Evolutionary conservation across 2,797 vertebrate genomes (phyloP), one percentile per base, ranked within the genome.

Genomic region (Arnoldichthys spilopterus): DNA sequence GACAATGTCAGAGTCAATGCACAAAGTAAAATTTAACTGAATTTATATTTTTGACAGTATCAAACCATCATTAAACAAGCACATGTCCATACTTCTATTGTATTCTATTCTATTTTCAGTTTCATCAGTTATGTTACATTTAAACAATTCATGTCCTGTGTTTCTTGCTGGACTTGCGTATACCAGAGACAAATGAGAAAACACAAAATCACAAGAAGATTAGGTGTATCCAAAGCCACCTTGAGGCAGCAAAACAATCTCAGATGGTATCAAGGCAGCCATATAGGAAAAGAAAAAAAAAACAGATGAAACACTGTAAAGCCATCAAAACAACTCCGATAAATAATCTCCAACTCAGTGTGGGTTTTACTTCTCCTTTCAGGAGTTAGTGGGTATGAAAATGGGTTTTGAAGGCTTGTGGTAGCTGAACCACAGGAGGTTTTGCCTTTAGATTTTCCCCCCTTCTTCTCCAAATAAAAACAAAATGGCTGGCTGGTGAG

Each of bases 401-500:
- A 51, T 51, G 28, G 28, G 37, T 66, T 72, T 6, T 81, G 69
- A 51, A 66, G 37, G 66, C 53, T 76, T 8, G 18, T 13, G 24
- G 28, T 30, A 69, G 47, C 67, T 22, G 8, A 70, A 54, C 47
- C n/a, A 9, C 67, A 56, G 47, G 59, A 72, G 59, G 49, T 40
- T 11, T 72, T 49, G 26, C 58, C 78, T 71, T 9, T 54, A 76
- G 66, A 64, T 70, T 70, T 53, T 45, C 32, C 51, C 9, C 47
- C 67, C 51, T 79, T 58, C 49, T 72, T 53, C 53, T 26, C 15
- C 26, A 56, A 76, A 76, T 66, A 53, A 76, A 76, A 81, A 72
- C 70, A 76, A 80, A 76, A 72, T 30, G 47, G 9, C 67, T 66
- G 74, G 67, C 73, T 76, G 67, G 58, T 81, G 74, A 32, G 76